Evolutionary conservation across 2,113 vertebrate genomes (phyloP).

Genomic region (Ahaetulla prasina): DNA sequence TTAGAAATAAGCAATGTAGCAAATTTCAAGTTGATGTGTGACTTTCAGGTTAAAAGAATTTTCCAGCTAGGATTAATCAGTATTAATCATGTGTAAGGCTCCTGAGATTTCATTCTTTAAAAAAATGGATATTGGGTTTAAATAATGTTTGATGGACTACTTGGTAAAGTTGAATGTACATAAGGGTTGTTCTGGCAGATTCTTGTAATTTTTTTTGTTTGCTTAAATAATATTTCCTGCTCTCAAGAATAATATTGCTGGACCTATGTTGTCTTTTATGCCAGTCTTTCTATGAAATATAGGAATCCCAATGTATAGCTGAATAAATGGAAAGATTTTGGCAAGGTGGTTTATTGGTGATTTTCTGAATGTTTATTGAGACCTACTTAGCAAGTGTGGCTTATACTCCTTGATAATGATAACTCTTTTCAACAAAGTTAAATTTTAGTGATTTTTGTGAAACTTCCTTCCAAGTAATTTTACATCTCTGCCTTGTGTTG

Average conservation of each 20-base stretch:
- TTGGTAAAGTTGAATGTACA: not conserved
- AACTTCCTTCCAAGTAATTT: not conserved
- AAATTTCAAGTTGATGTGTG: not conserved
- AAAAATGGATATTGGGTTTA: not conserved
- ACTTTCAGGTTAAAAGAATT: not conserved
- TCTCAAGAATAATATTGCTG: not conserved
- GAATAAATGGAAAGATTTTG: not conserved
- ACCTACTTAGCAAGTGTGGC: not conserved
- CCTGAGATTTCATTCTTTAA: not conserved
- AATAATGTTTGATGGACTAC: not conserved
- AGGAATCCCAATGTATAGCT: not conserved
- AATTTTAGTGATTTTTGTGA: not conserved
- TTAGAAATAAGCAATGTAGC: not conserved
- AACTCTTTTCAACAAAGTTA: not conserved
- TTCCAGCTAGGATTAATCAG: not conserved
- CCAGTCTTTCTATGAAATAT: fast-evolving
- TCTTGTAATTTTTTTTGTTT: not conserved
- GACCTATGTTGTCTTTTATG: not conserved
- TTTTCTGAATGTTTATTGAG: not conserved
- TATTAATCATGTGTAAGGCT: not conserved
- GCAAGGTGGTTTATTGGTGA: not conserved
- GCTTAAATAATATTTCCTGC: not conserved
- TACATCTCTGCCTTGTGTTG: not conserved
- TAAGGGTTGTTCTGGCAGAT: not conserved
- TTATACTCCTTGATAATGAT: not conserved